Conservation (phyloP, 2,888 invertebrate species). For the Chromoteleia sp. region DNA sequence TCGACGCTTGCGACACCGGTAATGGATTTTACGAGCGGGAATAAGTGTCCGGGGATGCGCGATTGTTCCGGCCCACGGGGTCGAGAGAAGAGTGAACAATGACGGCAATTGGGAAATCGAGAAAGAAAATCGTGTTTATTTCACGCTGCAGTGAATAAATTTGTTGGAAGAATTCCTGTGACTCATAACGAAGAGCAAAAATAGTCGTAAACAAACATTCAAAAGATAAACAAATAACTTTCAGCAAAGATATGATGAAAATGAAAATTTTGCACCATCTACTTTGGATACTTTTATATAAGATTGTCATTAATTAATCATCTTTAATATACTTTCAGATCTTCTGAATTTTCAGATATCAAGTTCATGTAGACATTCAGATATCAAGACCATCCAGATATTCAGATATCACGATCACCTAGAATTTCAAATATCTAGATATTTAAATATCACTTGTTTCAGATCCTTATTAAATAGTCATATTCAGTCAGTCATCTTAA, state of each 20-base stretch:
- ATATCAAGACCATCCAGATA: too few species aligned
- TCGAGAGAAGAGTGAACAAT: slow-evolving; percentile 17
- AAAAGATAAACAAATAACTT: not conserved
- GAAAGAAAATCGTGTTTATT: not conserved
- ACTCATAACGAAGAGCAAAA: not conserved
- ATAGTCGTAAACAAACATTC: not conserved
- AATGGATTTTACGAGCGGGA: slow-evolving; percentile 13
- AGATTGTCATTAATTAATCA: too few species aligned
- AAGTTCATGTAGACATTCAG: too few species aligned
- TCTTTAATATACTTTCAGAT: too few species aligned
- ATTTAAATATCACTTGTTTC: too few species aligned
- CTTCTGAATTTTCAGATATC: too few species aligned
- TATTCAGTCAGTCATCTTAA: too few species aligned
- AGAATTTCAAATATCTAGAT: too few species aligned
- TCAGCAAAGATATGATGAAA: not conserved
- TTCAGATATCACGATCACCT: too few species aligned
- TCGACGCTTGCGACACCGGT: slow-evolving; percentile 34
- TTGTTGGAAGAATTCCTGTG: not conserved
- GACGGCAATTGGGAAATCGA: not conserved
- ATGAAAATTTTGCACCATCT: not conserved
- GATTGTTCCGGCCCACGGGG: slow-evolving; percentile 42
- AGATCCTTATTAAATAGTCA: too few species aligned
- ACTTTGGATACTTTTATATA: too few species aligned
- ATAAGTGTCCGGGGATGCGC: slow-evolving; percentile 1
- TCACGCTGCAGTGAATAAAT: not conserved